Base-by-base conservation (phyloP, 2,888 invertebrate genomes). In the Drosophila pseudotalamancana region DNA sequence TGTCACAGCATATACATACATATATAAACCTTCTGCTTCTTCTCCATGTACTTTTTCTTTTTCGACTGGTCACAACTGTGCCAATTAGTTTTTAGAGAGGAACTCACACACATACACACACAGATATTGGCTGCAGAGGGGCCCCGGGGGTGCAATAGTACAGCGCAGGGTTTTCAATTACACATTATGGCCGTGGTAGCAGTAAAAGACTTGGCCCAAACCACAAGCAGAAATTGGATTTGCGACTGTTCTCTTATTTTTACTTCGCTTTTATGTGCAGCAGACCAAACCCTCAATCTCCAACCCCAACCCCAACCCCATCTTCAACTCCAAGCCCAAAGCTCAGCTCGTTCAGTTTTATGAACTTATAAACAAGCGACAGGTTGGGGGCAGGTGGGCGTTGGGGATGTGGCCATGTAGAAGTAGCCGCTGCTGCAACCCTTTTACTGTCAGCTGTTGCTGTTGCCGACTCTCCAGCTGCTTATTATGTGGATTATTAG, bases 91-190 rank as follows among this genome's bases (percentile, higher is more conserved):
- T 61, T 64, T 46, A 23, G 59, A 35, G 35, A 12, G 60, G 51
- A 49, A n/a, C 57, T 59, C 42, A 66, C 16, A 16, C 34, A 34
- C 16, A 32, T 14, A 32, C 34, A 42, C 42, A 21, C 60, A 53
- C 56, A 50, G 56, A 70, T 11, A 11, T 21, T 16, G 23, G 3
- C n/a, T 1, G 11, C 21, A 2, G 16, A 8, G n/a, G 25, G 19
- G 35, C 19, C 89, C 89, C 89, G 54, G 61, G 89, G 82, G 89
- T 88, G 82, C 90, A 87, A 89, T 90, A 84, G 61, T 45, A 11
- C 62, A 74, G 72, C 63, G 74, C 88, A 81, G 89, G 90, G 90
- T 90, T 90, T 89, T 90, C 90, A 89, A 90, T 89, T 90, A 90
- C 90, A 90, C 87, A 89, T 90, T 88, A 90, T 88, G 79, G 35